A percentile compares a stretch with the other conserved stretches of the same genome.
Evolutionary conservation across 2,888 invertebrate genomes (phyloP).

Genomic region (Hydroisotoma schaefferi): DNA sequence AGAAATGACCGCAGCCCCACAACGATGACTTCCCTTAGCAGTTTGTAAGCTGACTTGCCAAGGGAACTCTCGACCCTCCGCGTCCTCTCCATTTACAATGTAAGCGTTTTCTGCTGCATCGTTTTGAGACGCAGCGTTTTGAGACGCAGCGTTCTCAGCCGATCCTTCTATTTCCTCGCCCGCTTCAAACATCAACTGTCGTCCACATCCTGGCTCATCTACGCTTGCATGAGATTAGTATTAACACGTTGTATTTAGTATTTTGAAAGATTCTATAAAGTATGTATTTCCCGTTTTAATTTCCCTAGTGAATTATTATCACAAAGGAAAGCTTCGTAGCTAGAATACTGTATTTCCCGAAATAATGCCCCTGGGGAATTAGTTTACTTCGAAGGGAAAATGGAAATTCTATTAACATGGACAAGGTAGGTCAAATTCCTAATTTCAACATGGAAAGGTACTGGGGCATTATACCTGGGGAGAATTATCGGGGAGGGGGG

Average conservation of each 20-base stretch:
- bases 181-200: constrained; percentile 42
- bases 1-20: constrained; percentile 42
- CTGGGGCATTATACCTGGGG: no score
- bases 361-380: no score
- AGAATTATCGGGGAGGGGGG: no score
- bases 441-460: no score
- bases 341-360: no score
- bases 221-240: background rate
- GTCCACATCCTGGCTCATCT: constrained; percentile 40
- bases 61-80: constrained; percentile 41
- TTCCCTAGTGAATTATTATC: background rate
- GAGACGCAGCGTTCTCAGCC: constrained; percentile 6
- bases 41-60: constrained; percentile 43
- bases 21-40: constrained; percentile 28
- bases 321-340: no score
- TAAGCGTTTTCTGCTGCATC: constrained; percentile 14
- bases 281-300: no score
- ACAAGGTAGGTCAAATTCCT: no score
- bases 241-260: background rate
- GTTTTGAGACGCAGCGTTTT: background rate
- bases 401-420: no score
- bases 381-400: no score
- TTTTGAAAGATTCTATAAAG: background rate
- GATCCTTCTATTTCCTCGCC: constrained; percentile 26
- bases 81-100: constrained; percentile 42